Base-by-base conservation (phyloP, 2,797 vertebrate species). In the Choloepus didactylus region DNA sequence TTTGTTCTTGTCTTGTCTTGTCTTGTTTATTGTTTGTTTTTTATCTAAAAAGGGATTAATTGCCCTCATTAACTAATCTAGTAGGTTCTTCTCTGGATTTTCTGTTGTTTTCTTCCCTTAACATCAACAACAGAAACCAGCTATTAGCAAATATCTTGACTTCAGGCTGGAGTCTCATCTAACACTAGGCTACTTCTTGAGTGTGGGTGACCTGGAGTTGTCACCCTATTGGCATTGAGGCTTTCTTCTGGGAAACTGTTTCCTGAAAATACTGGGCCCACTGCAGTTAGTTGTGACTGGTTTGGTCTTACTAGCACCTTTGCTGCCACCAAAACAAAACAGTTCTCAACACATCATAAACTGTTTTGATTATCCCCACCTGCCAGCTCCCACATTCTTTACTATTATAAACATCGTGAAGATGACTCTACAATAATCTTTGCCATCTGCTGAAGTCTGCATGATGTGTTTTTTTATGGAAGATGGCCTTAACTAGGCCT, bases 401-500 rank as follows among this genome's bases (percentile, higher is more conserved):
- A 94, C 95, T 93, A 97, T 94, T 91, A 94, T 92, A 97, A 98
- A 97, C 95, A 95, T 97, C 93, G 87, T 95, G 95, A 98, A 96
- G 64, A 95, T 87, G 92, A 96, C 93, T 97, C 95, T 97, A 93
- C 21, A 96, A 97, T 96, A 97, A 97, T 96, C 66, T 94, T 96
- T 97, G 92, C 97, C 96, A 94, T 97, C 96, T 97, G 96, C 96
- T 97, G 92, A 96, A 96, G 49, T 83, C 93, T 97, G 90, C 88
- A 92, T 95, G 95, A 89, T 95, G 89, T 95, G 92, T 97, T 95
- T 97, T 97, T 97, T 96, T 89, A 95, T 80, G 95, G 96, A 97
- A 97, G 89, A 97, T 96, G 98, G 97, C 97, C 97, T 98, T 98
- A 98, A 97, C 95, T 77, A 97, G 44, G 94, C 97, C 96, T 98